These are phyloP conservation scores for Eulemur rubriventer DNA, from an alignment of 2,797 vertebrate species.

Conservation along the genomic window DNA sequence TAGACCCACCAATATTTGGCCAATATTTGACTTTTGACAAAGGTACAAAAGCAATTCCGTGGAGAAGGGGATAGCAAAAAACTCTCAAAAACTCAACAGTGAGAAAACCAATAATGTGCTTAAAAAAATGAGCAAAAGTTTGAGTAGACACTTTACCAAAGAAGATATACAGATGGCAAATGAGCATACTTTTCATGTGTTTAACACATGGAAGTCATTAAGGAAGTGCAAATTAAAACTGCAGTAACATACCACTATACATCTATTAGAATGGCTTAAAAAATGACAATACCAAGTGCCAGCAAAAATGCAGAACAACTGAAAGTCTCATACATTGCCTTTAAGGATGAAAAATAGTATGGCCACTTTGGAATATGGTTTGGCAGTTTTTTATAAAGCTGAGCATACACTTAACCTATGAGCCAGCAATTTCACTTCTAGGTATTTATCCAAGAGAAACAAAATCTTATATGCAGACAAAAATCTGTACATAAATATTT, in stretches of 20 bases:
- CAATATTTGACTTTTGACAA: neutral
- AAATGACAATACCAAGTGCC: neutral
- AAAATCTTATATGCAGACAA: neutral
- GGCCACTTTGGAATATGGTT: neutral
- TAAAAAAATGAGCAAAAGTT: neutral
- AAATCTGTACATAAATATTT: neutral
- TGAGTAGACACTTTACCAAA: neutral
- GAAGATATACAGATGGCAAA: neutral
- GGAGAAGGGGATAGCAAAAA: neutral
- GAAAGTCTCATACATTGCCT: neutral
- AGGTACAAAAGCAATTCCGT: neutral
- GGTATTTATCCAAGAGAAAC: conserved; percentile 12
- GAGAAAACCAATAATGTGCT: neutral
- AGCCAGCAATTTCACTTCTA: neutral
- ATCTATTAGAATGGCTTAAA: neutral
- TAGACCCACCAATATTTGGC: neutral
- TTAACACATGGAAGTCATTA: neutral
- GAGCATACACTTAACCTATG: neutral
- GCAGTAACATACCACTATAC: neutral
- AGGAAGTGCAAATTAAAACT: neutral
- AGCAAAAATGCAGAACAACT: neutral
- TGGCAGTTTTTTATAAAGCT: neutral
- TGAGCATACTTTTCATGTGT: neutral
- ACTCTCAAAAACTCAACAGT: neutral
- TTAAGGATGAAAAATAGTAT: neutral